Percentiles rank a stretch among this genome's conserved stretches.
These are phyloP conservation scores for Cyanistes caeruleus DNA, from an alignment of 2,113 vertebrate genomes.

Conservation along the genomic window DNA sequence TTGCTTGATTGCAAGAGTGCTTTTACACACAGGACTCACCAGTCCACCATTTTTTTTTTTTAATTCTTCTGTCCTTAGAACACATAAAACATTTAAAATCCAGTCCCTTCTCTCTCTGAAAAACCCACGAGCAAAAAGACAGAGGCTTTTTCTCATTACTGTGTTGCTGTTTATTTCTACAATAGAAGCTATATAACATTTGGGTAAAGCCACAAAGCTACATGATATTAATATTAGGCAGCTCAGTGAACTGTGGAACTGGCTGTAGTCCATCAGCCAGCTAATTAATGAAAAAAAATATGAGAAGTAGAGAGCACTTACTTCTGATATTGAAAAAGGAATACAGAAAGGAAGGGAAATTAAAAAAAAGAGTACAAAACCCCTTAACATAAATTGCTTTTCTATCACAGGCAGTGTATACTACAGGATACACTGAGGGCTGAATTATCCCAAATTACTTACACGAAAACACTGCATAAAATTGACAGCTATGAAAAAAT, in stretches of 20 bases:
- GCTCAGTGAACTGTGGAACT: conserved; percentile 38
- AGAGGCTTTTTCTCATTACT: neutral
- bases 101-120: neutral
- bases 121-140: neutral
- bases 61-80: neutral
- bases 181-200: conserved; percentile 18
- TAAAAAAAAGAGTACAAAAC: neutral
- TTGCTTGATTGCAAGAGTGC: neutral
- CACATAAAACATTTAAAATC: neutral
- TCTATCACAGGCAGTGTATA: neutral
- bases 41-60: neutral
- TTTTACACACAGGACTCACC: neutral
- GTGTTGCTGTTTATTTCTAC: neutral
- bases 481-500: neutral
- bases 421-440: neutral
- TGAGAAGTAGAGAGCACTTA: neutral
- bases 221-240: conserved; percentile 53
- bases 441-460: neutral
- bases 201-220: conserved; percentile 53
- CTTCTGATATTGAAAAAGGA: neutral
- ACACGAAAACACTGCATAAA: neutral
- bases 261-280: conserved; percentile 25
- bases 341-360: neutral
- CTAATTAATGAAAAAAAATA: conserved; percentile 64
- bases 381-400: neutral